Conservation (phyloP, 2,888 invertebrate species). For the Phania funesta region DNA sequence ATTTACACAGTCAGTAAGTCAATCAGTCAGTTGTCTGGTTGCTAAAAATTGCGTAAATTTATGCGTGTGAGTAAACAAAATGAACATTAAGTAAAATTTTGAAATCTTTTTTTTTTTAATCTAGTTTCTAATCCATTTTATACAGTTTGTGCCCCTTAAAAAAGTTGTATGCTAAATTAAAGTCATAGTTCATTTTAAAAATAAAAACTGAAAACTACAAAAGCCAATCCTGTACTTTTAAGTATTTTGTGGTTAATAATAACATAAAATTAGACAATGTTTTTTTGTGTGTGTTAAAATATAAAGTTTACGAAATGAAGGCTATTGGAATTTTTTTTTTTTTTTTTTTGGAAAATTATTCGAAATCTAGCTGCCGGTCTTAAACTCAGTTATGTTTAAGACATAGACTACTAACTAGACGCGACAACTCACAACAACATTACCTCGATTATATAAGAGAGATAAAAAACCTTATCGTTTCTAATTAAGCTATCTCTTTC, state of each 20-base stretch:
- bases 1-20: not conserved
- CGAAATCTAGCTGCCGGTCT: not conserved
- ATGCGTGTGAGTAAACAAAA: conserved; percentile 57
- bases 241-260: not conserved
- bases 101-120: conserved; percentile 41
- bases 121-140: not conserved
- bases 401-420: no score
- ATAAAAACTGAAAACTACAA: not conserved
- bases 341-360: not conserved
- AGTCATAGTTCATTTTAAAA: conserved; percentile 26
- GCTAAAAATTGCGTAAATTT: conserved; percentile 63
- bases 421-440: no score
- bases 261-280: not conserved
- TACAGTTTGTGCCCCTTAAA: not conserved
- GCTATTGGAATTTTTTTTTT: not conserved
- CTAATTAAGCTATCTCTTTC: no score
- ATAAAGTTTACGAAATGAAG: no score
- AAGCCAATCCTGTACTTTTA: not conserved
- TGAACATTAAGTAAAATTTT: conserved; percentile 25
- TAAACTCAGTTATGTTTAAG: no score
- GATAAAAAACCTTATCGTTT: no score
- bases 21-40: not conserved
- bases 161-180: not conserved
- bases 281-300: no score
- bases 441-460: no score